Evolutionary conservation across 2,797 vertebrate species (phyloP).

Genomic region (Hylomyscus alleni): DNA sequence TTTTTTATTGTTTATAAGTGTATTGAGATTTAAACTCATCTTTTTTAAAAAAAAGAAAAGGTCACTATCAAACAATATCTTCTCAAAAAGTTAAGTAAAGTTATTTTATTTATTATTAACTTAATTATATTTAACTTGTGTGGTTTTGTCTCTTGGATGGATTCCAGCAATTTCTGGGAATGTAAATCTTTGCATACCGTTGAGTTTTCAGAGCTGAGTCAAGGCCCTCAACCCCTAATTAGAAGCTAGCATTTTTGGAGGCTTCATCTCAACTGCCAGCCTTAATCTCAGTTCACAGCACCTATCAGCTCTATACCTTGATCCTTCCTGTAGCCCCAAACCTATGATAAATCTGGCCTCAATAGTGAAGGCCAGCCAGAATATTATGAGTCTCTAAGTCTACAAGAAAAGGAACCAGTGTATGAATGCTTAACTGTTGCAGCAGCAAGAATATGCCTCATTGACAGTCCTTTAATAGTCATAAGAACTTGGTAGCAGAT

Average conservation of each 20-base stretch:
- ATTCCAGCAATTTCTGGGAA: neutral
- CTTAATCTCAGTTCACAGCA: neutral
- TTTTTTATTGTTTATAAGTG: conserved; percentile 35
- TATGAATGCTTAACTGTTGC: neutral
- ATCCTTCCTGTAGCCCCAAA: neutral
- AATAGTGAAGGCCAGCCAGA: neutral
- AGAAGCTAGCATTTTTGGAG: neutral
- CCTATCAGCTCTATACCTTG: conserved; percentile 15
- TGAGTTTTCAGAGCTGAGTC: neutral
- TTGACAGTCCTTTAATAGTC: neutral
- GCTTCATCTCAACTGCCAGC: neutral
- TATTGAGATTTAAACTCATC: conserved; percentile 4
- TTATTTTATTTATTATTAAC: conserved; percentile 56
- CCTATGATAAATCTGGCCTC: neutral
- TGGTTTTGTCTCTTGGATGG: neutral
- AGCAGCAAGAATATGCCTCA: neutral
- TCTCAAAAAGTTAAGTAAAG: conserved; percentile 50
- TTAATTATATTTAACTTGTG: conserved; percentile 40
- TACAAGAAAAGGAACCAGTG: neutral
- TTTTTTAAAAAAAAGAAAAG: neutral
- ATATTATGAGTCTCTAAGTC: neutral
- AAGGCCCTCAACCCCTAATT: neutral
- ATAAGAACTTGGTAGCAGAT: neutral
- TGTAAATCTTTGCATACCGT: neutral
- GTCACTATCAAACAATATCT: neutral